Evolutionary conservation across 2,797 vertebrate genomes (phyloP).

Genomic region (Ptychadena robeensis): DNA sequence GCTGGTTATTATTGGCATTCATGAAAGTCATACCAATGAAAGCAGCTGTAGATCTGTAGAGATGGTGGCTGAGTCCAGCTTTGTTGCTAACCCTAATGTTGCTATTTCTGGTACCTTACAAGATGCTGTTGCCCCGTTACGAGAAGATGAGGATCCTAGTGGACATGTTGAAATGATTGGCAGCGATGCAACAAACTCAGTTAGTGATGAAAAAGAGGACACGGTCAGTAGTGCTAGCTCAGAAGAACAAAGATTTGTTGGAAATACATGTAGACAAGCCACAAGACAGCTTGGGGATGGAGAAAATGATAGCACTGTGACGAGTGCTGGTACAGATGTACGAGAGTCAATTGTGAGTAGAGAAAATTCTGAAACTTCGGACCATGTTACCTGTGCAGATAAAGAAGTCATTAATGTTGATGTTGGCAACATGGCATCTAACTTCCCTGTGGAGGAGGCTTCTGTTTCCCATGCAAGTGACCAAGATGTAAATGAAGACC

Average conservation of each 20-base stretch:
- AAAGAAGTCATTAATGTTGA: constrained; percentile 62
- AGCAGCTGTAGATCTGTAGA: constrained; percentile 30
- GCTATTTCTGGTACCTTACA: constrained; percentile 57
- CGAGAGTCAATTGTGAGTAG: constrained; percentile 66
- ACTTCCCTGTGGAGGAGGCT: constrained; percentile 65
- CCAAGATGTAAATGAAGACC: constrained; percentile 68
- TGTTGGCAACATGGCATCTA: neutral
- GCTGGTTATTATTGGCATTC: neutral
- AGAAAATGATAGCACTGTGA: constrained; percentile 64
- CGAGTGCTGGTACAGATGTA: constrained; percentile 70
- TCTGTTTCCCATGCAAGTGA: constrained; percentile 76
- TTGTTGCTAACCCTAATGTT: constrained; percentile 70
- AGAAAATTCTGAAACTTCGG: constrained; percentile 66
- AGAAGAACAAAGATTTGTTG: constrained; percentile 69
- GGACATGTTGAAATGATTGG: constrained; percentile 66
- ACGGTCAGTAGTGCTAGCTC: constrained; percentile 81
- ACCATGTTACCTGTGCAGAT: constrained; percentile 43
- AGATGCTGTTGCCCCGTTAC: constrained; percentile 72
- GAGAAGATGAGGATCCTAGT: constrained; percentile 71
- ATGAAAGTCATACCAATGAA: constrained; percentile 47
- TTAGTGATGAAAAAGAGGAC: constrained; percentile 79
- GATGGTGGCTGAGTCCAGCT: constrained; percentile 66
- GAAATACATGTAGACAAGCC: constrained; percentile 60
- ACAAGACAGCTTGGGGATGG: constrained; percentile 52
- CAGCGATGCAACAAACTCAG: constrained; percentile 63